phyloP scores from a whole-genome alignment of 2,797 vertebrate genomes.

The Chiloscyllium punctatum region DNA sequence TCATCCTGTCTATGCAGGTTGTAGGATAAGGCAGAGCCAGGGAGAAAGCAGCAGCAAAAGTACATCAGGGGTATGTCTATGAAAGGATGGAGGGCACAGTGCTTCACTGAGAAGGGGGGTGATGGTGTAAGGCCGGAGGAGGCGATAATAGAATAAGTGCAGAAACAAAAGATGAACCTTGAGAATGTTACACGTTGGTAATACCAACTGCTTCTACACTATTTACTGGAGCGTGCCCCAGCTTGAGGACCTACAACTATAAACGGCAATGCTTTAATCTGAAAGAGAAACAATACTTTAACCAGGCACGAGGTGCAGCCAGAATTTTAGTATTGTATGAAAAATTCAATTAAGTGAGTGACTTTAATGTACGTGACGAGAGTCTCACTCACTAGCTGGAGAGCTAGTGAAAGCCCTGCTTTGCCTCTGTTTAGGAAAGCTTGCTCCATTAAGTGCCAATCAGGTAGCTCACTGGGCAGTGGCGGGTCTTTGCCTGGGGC shows the following conservation, averaged over 20 bases:
- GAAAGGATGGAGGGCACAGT: neutral
- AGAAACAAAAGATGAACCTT: neutral
- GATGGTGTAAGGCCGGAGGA: neutral
- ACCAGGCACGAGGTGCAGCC: neutral
- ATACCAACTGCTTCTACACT: neutral
- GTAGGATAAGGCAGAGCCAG: neutral
- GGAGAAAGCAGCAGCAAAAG: neutral
- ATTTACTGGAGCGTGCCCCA: neutral
- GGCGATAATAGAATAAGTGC: neutral
- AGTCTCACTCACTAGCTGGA: neutral
- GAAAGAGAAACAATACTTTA: neutral
- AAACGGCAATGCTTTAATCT: neutral
- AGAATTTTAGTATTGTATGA: neutral
- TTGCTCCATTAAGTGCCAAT: neutral
- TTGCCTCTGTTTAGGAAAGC: neutral
- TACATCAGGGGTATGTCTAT: neutral
- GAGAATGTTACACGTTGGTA: constrained; percentile 38
- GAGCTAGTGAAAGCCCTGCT: neutral
- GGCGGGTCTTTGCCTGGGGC: too few species aligned
- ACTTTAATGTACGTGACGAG: neutral
- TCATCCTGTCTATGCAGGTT: too few species aligned
- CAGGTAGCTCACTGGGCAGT: neutral
- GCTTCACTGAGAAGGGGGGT: neutral
- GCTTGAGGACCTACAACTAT: neutral
- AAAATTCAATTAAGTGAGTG: neutral